A percentile compares a stretch with the other conserved stretches of the same genome.
Conservation (phyloP, 2,888 invertebrate species). For the Pterobdella sp. region DNA sequence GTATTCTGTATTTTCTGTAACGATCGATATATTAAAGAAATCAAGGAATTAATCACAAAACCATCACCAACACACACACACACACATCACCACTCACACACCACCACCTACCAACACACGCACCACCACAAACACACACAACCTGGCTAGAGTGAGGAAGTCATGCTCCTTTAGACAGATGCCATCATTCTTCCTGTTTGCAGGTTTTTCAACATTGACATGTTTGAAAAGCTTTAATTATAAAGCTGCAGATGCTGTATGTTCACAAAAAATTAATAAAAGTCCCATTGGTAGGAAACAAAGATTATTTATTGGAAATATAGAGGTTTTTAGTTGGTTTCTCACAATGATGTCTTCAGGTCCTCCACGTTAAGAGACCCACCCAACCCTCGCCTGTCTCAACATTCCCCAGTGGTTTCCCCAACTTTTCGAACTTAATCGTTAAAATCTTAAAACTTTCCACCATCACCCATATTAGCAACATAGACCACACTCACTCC, state of each 20-base stretch:
- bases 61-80: background rate
- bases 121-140: background rate
- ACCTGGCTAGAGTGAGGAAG: constrained; percentile 8
- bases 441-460: background rate
- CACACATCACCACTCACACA: background rate
- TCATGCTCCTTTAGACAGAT: constrained; percentile 8
- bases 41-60: background rate
- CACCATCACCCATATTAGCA: background rate
- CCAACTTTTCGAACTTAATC: too few species aligned
- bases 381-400: too few species aligned
- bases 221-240: background rate
- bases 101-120: background rate
- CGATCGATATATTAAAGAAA: background rate
- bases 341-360: too few species aligned
- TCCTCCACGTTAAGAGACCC: too few species aligned
- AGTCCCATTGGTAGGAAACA: too few species aligned
- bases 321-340: too few species aligned
- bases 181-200: background rate
- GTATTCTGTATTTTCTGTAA: background rate
- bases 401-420: too few species aligned
- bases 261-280: too few species aligned
- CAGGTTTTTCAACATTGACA: background rate
- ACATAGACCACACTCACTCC: background rate
- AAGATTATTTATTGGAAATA: too few species aligned
- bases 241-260: background rate